A percentile compares a stretch with the other conserved stretches of the same genome.
Evolutionary conservation across 1,140 invertebrate species (phyloP).

Genomic region (Nebria ingens): DNA sequence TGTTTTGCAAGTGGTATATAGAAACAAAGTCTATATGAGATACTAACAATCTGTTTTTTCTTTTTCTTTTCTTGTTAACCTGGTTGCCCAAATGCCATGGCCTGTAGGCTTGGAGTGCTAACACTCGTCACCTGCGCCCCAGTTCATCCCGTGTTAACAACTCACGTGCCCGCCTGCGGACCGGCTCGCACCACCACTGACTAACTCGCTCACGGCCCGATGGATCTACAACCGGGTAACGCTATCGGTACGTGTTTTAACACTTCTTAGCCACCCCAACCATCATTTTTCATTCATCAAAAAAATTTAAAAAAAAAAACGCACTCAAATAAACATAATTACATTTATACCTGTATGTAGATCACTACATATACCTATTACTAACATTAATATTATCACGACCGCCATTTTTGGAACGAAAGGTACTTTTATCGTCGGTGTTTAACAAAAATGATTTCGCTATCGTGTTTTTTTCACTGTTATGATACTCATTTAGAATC

Average conservation of each 20-base stretch:
- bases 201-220: neutral
- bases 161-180: constrained; percentile 1
- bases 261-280: neutral
- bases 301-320: too few relatives aligned
- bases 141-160: neutral
- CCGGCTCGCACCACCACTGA: neutral
- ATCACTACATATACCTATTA: too few relatives aligned
- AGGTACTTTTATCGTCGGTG: too few relatives aligned
- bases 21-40: constrained; percentile 27
- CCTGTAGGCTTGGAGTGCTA: constrained; percentile 32
- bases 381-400: too few relatives aligned
- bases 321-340: too few relatives aligned
- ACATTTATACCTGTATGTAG: too few relatives aligned
- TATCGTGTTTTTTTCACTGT: too few relatives aligned
- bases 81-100: constrained; percentile 35
- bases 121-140: constrained; percentile 14
- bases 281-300: too few relatives aligned
- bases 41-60: constrained; percentile 49
- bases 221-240: neutral
- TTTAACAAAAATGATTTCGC: too few relatives aligned
- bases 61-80: constrained; percentile 49
- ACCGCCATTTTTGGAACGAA: too few relatives aligned
- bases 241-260: neutral
- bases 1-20: constrained; percentile 23
- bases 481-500: too few relatives aligned